Percentiles rank a stretch among this genome's conserved stretches.
These are phyloP conservation scores for Drosophila infuscata DNA, from an alignment of 2,888 invertebrate species.

Conservation along the genomic window DNA sequence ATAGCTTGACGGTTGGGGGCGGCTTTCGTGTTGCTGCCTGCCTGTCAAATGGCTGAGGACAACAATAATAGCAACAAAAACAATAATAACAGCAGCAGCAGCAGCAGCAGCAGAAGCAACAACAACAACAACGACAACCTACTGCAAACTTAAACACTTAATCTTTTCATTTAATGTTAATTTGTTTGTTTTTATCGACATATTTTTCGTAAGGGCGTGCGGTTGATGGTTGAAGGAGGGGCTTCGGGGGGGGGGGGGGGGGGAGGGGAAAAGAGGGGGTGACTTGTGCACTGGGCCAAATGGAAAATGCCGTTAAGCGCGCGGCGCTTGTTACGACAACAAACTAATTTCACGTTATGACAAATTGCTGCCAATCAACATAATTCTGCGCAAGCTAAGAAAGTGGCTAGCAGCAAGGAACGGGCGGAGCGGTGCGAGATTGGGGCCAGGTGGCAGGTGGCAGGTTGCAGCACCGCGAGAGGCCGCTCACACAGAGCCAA, in stretches of 20 bases:
- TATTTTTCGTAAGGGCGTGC: constrained; percentile 61
- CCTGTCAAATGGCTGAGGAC: constrained; percentile 50
- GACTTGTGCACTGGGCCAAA: constrained; percentile 20
- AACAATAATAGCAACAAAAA: constrained; percentile 14
- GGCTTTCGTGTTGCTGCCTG: constrained; percentile 43
- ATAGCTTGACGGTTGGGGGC: not conserved
- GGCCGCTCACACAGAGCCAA: constrained; percentile 14
- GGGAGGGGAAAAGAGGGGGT: not conserved
- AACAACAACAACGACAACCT: constrained; percentile 21
- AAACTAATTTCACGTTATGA: constrained; percentile 81
- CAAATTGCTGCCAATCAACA: constrained; percentile 82
- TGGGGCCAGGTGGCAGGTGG: not conserved
- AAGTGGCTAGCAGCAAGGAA: constrained; percentile 60
- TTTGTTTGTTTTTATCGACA: constrained; percentile 81
- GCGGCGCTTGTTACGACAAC: constrained; percentile 82
- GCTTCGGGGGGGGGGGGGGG: not conserved
- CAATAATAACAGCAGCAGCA: constrained; percentile 6
- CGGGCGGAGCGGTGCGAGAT: not conserved
- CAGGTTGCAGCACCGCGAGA: constrained; percentile 35
- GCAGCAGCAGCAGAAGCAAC: constrained; percentile 1
- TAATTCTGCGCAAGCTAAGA: constrained; percentile 70
- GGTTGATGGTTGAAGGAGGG: not conserved
- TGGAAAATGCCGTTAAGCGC: constrained; percentile 70
- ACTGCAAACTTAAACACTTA: constrained; percentile 82
- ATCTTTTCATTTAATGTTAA: constrained; percentile 81